Conservation (phyloP, 2,113 vertebrate genomes). For the Stegostoma tigrinum region DNA sequence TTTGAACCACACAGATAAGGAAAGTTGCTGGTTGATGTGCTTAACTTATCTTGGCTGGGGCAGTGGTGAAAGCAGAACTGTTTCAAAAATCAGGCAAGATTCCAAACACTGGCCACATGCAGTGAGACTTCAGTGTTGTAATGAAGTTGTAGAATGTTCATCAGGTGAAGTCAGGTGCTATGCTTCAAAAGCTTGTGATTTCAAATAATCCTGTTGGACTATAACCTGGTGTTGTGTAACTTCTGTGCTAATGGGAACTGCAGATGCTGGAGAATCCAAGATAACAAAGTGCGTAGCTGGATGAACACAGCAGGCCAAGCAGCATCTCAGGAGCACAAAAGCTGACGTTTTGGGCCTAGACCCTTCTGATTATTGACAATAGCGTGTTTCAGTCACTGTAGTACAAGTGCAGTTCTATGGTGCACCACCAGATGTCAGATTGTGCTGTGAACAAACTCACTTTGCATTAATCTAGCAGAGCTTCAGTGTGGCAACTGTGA, state of each 20-base stretch:
- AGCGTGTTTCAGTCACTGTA: too few relatives aligned
- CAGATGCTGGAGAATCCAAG: too few relatives aligned
- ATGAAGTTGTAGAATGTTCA: not conserved
- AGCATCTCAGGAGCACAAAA: too few relatives aligned
- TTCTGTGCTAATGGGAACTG: too few relatives aligned
- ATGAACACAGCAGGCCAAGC: too few relatives aligned
- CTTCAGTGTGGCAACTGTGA: too few relatives aligned
- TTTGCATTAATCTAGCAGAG: not conserved
- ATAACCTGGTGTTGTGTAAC: too few relatives aligned
- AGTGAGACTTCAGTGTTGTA: not conserved
- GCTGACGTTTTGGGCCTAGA: too few relatives aligned
- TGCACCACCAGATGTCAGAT: not conserved
- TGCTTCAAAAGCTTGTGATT: too few relatives aligned
- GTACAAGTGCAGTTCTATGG: not conserved
- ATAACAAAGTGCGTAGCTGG: too few relatives aligned
- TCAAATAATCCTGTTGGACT: too few relatives aligned
- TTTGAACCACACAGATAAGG: not conserved
- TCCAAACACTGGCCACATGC: not conserved
- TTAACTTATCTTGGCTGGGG: not conserved
- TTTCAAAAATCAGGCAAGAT: not conserved
- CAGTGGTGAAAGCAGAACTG: not conserved
- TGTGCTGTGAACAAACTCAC: not conserved
- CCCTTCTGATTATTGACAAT: not conserved
- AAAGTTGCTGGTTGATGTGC: not conserved
- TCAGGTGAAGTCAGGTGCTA: too few relatives aligned